Conservation (phyloP, 2,888 invertebrate species). For the Caenorhabditis doughertyi region DNA sequence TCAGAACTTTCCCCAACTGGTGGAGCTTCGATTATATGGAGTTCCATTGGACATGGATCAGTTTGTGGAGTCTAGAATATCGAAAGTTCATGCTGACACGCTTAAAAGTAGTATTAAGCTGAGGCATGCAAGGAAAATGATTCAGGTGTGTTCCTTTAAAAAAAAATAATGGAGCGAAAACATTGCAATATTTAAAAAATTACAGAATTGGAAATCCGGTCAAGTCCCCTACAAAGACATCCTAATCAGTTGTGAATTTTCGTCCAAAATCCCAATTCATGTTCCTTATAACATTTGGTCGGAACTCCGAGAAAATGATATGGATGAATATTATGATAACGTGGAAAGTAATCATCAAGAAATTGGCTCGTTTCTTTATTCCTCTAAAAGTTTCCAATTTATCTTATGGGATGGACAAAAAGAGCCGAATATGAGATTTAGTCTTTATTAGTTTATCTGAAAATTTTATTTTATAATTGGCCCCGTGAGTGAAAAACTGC, state of each 20-base stretch:
- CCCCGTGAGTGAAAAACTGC: background rate
- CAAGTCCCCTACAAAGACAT: slow-evolving; percentile 22
- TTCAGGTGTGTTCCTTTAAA: slow-evolving; percentile 22
- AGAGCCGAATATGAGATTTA: background rate
- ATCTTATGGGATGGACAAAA: slow-evolving; percentile 12
- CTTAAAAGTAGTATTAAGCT: slow-evolving; percentile 24
- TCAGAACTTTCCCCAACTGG: slow-evolving; percentile 47
- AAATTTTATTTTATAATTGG: background rate
- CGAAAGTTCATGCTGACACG: slow-evolving; percentile 27
- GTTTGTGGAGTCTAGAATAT: slow-evolving; percentile 24
- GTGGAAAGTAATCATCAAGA: background rate
- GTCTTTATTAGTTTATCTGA: slow-evolving; percentile 1
- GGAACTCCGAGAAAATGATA: background rate
- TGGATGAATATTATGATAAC: slow-evolving; percentile 25
- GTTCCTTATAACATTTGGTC: slow-evolving; percentile 24
- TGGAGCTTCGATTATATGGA: slow-evolving; percentile 33
- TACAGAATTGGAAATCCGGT: slow-evolving; percentile 33
- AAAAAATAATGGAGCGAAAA: too few relatives aligned
- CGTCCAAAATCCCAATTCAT: background rate
- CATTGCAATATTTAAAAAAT: background rate
- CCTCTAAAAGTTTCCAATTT: slow-evolving; percentile 27
- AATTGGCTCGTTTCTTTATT: slow-evolving; percentile 27
- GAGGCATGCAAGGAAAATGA: slow-evolving; percentile 33
- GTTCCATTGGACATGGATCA: slow-evolving; percentile 43
- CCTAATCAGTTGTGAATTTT: slow-evolving; percentile 16